Evolutionary conservation across 1,140 invertebrate species (phyloP).

Genomic region (Halictus rubicundus): DNA sequence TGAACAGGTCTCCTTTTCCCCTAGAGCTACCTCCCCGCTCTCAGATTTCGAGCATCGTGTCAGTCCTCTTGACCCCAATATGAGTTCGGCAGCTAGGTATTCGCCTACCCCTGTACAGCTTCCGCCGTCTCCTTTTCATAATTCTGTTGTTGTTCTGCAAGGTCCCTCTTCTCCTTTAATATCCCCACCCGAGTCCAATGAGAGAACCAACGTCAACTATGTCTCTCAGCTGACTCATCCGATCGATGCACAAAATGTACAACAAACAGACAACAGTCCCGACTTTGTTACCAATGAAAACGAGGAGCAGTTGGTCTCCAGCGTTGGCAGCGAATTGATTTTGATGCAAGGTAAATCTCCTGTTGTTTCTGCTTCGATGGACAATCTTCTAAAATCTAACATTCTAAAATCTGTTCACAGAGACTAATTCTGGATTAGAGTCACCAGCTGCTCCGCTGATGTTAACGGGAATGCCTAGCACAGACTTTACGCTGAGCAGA

Average conservation of each 20-base stretch:
- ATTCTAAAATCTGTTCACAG: conserved; percentile 49
- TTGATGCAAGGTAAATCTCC: conserved; percentile 74
- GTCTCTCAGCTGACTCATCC: conserved; percentile 69
- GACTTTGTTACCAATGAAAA: conserved; percentile 74
- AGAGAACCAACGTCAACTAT: conserved; percentile 71
- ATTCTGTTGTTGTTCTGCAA: conserved; percentile 81
- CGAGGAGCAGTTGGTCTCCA: conserved; percentile 72
- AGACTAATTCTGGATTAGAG: conserved; percentile 72
- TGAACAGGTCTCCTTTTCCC: conserved; percentile 77
- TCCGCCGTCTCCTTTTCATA: conserved; percentile 78
- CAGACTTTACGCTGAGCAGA: conserved; percentile 74
- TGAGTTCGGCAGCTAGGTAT: conserved; percentile 82
- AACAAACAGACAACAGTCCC: conserved; percentile 63
- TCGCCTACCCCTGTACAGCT: conserved; percentile 81
- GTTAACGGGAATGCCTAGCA: conserved; percentile 72
- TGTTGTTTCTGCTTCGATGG: neutral
- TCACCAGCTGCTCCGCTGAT: conserved; percentile 73
- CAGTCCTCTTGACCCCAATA: conserved; percentile 82
- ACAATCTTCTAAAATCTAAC: neutral
- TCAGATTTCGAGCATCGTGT: conserved; percentile 82
- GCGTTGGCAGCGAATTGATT: conserved; percentile 76
- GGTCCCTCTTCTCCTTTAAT: conserved; percentile 75
- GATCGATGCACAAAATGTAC: conserved; percentile 62
- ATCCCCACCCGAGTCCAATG: conserved; percentile 67
- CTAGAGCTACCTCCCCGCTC: conserved; percentile 76